A percentile compares a stretch with the other conserved stretches of the same genome.
These are phyloP conservation scores for Mya arenaria DNA, from an alignment of 1,140 invertebrate genomes.

Conservation along the genomic window DNA sequence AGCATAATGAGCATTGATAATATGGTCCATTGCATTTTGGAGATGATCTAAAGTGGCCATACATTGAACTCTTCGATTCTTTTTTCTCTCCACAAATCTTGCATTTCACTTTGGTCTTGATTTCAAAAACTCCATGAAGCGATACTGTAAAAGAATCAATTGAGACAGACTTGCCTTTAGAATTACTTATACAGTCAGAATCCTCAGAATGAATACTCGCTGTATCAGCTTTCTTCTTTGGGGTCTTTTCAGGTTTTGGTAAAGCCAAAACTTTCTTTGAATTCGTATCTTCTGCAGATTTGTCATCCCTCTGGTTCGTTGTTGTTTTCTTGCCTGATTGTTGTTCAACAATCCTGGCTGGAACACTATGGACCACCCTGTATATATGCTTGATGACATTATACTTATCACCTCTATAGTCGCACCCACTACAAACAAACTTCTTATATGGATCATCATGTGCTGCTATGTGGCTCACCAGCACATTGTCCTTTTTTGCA, in stretches of 20 bases:
- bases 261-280: not conserved
- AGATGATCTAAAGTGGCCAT: constrained; percentile 30
- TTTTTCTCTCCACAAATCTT: constrained; percentile 45
- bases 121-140: not conserved
- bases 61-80: constrained; percentile 41
- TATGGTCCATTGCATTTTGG: constrained; percentile 31
- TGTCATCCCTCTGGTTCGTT: not conserved
- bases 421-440: constrained; percentile 38
- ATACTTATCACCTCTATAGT: constrained; percentile 30
- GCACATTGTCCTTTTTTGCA: not conserved
- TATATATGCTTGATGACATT: constrained; percentile 45
- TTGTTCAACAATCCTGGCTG: not conserved
- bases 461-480: constrained; percentile 7
- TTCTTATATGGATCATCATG: constrained; percentile 32
- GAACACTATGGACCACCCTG: not conserved
- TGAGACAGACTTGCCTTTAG: not conserved
- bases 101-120: constrained; percentile 41
- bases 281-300: not conserved
- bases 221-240: not conserved
- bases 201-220: not conserved
- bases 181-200: not conserved
- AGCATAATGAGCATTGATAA: constrained; percentile 38
- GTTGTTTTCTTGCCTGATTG: not conserved
- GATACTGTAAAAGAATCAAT: not conserved
- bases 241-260: not conserved